phyloP scores from a whole-genome alignment of 2,888 invertebrate genomes.

The Choristoneura rosaceana region DNA sequence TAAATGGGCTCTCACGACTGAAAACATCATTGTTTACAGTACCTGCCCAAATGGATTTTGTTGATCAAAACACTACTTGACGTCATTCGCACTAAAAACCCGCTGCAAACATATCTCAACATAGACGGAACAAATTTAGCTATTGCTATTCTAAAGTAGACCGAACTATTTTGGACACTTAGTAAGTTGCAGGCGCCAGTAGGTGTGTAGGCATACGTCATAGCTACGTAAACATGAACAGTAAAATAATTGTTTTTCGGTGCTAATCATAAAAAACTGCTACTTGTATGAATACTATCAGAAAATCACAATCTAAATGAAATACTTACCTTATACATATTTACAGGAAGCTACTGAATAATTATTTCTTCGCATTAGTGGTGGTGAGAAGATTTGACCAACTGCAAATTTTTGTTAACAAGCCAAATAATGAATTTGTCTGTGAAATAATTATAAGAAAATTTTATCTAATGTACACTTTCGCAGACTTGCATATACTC shows the following conservation, averaged over 20 bases:
- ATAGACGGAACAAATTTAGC: conserved; percentile 28
- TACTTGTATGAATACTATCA: too few species aligned
- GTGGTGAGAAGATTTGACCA: too few species aligned
- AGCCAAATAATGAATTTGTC: background rate
- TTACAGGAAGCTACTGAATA: too few species aligned
- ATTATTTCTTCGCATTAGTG: too few species aligned
- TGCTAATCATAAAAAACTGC: too few species aligned
- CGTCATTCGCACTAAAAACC: conserved; percentile 63
- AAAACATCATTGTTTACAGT: conserved; percentile 69
- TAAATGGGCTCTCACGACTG: conserved; percentile 51
- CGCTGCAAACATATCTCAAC: conserved; percentile 25
- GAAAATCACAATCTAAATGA: too few species aligned
- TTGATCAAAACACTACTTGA: conserved; percentile 68
- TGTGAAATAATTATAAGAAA: background rate
- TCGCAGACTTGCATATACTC: too few species aligned
- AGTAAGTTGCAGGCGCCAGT: conserved; percentile 24
- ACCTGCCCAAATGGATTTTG: conserved; percentile 62
- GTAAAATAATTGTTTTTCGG: background rate
- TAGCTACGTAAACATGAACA: background rate
- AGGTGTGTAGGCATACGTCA: conserved; percentile 10
- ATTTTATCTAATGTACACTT: too few species aligned
- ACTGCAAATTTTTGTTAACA: too few species aligned
- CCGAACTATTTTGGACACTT: conserved; percentile 21
- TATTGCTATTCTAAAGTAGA: conserved; percentile 32
- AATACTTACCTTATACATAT: too few species aligned